Evolutionary conservation across 2,113 vertebrate genomes (phyloP), one percentile per base, ranked within the genome.

Genomic region (Aegotheles bennettii): DNA sequence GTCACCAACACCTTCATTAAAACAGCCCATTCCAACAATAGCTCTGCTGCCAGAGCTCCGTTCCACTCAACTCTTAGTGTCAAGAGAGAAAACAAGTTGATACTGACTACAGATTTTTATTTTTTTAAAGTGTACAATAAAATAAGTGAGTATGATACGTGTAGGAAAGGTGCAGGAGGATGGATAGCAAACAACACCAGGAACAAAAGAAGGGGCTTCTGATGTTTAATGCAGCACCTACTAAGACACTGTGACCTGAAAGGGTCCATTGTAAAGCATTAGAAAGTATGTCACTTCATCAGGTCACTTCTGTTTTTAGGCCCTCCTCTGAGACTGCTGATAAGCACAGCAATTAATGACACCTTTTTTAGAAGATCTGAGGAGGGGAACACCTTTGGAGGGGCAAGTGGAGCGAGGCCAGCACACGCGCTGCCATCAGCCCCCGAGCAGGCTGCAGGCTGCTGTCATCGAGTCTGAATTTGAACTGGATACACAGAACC

Each of bases 241-340:
- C 64, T 35, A 40, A 82, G 77, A 54, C 2, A 6, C 48, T 12
- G n/a, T 54, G 77, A 63, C 85, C 91, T 90, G 25, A 90, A 77
- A 90, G 4, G 18, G 21, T 50, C 71, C 19, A 11, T 1, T 21
- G 19, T 25, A 47, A 57, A 17, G 45, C 69, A 15, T 10, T 45
- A 16, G 61, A 88, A 95, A 90, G 10, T 93, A 45, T 88, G 91
- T 68, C 92, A 21, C 35, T 77, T 19, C 82, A 57, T 28, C 1
- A 1, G 36, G 82, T 43, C 63, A n/a, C 18, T 86, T 70, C 85
- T 86, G 59, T 28, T 94, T 91, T 86, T 76, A 93, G 88, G 28
- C 31, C 11, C 36, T 70, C 92, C 88, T 83, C 70, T 90, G 94
- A 91, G 92, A 81, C 88, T 77, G 59, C 78, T 67, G 75, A 5